phyloP scores from a whole-genome alignment of 2,888 invertebrate genomes.

The Mimachlamys varia region DNA sequence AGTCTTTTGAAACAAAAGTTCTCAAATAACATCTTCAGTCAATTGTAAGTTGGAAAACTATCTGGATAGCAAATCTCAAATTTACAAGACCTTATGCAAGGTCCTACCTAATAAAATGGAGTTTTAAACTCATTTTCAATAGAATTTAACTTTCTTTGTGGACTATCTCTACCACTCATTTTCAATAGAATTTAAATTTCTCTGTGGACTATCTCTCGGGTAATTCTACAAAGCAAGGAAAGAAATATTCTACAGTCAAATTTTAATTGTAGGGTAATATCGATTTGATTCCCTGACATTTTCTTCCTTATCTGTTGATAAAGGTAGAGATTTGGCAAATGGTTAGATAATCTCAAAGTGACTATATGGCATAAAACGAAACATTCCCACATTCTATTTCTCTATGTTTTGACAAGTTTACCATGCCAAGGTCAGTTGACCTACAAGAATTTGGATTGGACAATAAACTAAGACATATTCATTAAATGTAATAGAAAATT shows the following conservation, averaged over 20 bases:
- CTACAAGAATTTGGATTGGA: background rate
- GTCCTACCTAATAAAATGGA: background rate
- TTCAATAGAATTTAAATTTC: background rate
- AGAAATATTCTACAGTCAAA: background rate
- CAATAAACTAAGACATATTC: background rate
- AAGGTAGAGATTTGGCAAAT: background rate
- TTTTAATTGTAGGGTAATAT: background rate
- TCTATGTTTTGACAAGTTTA: background rate
- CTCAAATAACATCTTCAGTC: background rate
- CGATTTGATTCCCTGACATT: background rate
- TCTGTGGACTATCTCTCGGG: background rate
- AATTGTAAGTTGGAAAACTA: background rate
- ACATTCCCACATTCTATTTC: background rate
- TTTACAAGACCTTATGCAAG: background rate
- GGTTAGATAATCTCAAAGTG: background rate
- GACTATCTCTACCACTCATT: no score
- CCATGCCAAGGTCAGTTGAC: background rate
- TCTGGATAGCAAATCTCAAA: background rate
- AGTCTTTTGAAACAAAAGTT: background rate
- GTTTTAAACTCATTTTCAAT: background rate
- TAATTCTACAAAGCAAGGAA: background rate
- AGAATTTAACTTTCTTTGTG: background rate
- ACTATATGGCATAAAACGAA: no score
- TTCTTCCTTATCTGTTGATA: background rate
- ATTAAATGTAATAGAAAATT: background rate